Percentiles rank a stretch among this genome's conserved stretches.
Evolutionary conservation across 2,797 vertebrate species (phyloP).

Genomic region (Leptatherina wallacei): DNA sequence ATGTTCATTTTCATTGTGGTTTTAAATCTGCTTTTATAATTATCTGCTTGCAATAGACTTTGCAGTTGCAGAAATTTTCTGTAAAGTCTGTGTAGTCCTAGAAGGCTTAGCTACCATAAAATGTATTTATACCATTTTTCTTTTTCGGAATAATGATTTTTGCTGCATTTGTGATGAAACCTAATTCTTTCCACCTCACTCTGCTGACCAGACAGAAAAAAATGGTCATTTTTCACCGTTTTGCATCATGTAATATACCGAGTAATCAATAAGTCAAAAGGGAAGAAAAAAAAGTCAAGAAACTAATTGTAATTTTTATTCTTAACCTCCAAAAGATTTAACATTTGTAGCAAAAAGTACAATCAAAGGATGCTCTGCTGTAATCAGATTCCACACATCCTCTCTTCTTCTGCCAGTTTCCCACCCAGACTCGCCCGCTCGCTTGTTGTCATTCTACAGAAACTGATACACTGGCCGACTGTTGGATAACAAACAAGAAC

Average conservation of each 20-base stretch:
- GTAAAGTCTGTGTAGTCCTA: neutral
- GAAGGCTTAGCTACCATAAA: too few species aligned
- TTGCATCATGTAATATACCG: neutral
- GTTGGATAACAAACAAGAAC: conserved; percentile 15
- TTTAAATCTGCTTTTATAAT: neutral
- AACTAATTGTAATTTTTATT: neutral
- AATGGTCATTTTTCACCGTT: neutral
- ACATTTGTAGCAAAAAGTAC: neutral
- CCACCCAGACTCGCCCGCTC: neutral
- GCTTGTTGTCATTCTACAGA: neutral
- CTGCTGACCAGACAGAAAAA: neutral
- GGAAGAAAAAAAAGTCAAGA: neutral
- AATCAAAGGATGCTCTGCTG: neutral
- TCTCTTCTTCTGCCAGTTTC: neutral
- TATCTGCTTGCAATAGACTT: neutral
- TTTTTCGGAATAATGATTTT: neutral
- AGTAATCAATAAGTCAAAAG: neutral
- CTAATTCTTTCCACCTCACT: neutral
- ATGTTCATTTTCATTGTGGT: neutral
- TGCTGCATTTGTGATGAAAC: neutral
- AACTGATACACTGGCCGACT: neutral
- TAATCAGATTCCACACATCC: neutral
- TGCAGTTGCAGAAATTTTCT: too few species aligned
- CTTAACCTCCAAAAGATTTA: neutral
- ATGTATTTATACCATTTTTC: neutral